Evolutionary conservation across 2,113 vertebrate species (phyloP), one percentile per base, ranked within the genome.

Genomic region (Hipposideros armiger): DNA sequence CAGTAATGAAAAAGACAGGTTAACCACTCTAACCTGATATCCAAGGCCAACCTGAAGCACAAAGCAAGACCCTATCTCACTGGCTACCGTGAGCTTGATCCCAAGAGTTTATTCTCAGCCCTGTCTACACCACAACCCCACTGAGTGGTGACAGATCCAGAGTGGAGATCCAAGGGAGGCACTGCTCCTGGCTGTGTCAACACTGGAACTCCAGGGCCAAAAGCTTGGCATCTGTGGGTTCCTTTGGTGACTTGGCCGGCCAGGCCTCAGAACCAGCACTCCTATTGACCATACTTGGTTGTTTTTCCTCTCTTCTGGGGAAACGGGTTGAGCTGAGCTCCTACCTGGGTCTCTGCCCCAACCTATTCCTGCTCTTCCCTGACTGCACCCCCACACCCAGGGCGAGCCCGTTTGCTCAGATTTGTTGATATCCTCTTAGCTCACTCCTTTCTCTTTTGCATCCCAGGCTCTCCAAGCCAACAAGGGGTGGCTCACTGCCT

Each of bases 321-420:
- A 24, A 1, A 14, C 10, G 7, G 13, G 54, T 14, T 70, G 14
- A 40, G 47, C 60, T 36, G 73, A 20, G 66, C 10, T 47, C 28
- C 13, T 40, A 28, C 5, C 4, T 0, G 1, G 16, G 10, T 58
- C 24, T 47, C 69, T n/a, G 28, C 30, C 7, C 77, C 69, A 58
- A 7, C 26, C 32, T 58, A 20, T 8, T 11, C 47, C 26, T 22
- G 13, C 58, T 20, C 36, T 32, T 45, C 36, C 58, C 11, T 26
- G 58, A 5, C 11, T 2, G 60, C 60, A 17, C 7, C 3, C 58
- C 56, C 56, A 3, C 2, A 40, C 5, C 45, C 36, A 22, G 45
- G 26, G 7, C 0, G 6, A 3, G 36, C 40, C 36, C 13, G 1
- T 14, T 4, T 6, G 4, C 50, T 30, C 32, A 36, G 40, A n/a